A percentile compares a stretch with the other conserved stretches of the same genome.
phyloP scores from a whole-genome alignment of 2,113 vertebrate species.

The Amblyornis subalaris region DNA sequence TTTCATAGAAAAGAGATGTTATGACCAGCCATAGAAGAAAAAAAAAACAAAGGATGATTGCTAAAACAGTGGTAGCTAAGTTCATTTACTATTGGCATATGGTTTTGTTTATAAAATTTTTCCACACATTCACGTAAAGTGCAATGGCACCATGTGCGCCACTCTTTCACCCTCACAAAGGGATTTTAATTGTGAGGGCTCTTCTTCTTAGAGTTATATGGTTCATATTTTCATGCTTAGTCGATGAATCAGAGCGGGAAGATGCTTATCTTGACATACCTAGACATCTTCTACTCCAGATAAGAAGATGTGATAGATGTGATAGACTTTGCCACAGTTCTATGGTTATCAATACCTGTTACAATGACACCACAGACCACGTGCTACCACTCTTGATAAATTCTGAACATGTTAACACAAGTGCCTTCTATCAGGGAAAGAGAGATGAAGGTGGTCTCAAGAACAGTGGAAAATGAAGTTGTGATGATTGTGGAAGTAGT shows the following conservation, averaged over 20 bases:
- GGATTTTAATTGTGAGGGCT: background rate
- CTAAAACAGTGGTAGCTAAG: background rate
- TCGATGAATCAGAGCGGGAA: background rate
- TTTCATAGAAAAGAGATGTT: background rate
- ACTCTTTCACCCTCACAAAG: background rate
- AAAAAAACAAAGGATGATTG: background rate
- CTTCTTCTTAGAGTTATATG: background rate
- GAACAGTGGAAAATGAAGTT: background rate
- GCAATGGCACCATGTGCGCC: background rate
- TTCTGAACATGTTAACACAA: background rate
- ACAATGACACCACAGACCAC: background rate
- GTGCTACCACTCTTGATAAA: background rate
- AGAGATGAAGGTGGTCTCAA: background rate
- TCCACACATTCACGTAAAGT: fast-evolving
- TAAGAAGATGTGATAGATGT: background rate
- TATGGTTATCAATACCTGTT: background rate
- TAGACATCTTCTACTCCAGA: background rate
- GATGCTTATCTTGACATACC: background rate
- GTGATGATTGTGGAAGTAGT: background rate
- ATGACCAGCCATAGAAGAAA: background rate
- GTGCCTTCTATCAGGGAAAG: background rate
- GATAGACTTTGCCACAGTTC: background rate
- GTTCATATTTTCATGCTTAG: background rate
- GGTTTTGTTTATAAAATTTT: background rate
- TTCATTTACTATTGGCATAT: background rate